phyloP scores from a whole-genome alignment of 2,797 vertebrate genomes.

The Lindbergichthys nudifrons region DNA sequence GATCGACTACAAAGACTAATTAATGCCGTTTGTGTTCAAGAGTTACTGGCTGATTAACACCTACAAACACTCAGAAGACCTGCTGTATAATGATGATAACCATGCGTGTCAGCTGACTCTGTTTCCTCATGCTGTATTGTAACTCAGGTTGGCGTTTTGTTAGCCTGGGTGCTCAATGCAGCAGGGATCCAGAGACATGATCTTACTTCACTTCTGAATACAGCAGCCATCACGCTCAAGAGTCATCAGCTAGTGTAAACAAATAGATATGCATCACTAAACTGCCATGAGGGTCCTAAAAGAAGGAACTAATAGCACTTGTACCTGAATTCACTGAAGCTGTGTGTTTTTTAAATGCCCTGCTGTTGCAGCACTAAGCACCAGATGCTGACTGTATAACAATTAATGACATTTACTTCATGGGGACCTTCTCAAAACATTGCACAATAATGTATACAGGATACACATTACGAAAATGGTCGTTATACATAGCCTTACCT shows the following conservation, averaged over 20 bases:
- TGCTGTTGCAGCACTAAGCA: too few species aligned
- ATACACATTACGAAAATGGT: too few species aligned
- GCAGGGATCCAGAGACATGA: constrained; percentile 71
- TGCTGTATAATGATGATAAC: constrained; percentile 85
- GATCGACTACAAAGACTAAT: neutral
- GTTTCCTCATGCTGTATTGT: constrained; percentile 27
- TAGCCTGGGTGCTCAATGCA: constrained; percentile 23
- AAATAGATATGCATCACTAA: too few species aligned
- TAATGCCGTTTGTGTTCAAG: neutral
- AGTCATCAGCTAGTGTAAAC: neutral
- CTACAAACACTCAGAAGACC: neutral
- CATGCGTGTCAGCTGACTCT: constrained; percentile 91
- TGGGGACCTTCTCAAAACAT: too few species aligned
- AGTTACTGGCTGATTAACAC: neutral
- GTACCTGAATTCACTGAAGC: too few species aligned
- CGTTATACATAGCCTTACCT: too few species aligned
- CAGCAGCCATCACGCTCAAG: constrained; percentile 40
- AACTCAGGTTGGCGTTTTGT: constrained; percentile 76
- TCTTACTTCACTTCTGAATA: constrained; percentile 82
- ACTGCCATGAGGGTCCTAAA: too few species aligned
- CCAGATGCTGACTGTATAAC: too few species aligned
- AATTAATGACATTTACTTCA: too few species aligned
- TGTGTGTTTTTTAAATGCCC: too few species aligned
- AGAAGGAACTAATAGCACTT: too few species aligned
- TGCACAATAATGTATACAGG: too few species aligned